phyloP scores from a whole-genome alignment of 2,113 vertebrate species.

The Paradoxurus hermaphroditus region DNA sequence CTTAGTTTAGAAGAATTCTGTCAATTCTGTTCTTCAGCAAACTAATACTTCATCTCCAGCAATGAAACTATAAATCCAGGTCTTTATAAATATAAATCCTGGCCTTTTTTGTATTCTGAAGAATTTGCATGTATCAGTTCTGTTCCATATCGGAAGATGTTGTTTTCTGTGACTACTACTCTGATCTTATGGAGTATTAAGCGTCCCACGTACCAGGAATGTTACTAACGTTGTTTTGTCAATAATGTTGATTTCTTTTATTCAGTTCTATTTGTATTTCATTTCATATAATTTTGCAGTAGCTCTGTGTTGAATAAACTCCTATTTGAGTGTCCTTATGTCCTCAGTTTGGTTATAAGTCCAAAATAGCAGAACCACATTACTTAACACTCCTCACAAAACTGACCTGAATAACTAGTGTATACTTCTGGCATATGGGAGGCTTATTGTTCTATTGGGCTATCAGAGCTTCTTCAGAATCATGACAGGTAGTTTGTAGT shows the following conservation, averaged over 20 bases:
- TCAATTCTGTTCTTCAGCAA: neutral
- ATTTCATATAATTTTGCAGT: neutral
- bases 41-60: neutral
- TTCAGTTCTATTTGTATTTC: neutral
- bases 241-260: slow-evolving; percentile 12
- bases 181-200: neutral
- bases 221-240: neutral
- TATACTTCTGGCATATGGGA: neutral
- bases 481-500: slow-evolving; percentile 5
- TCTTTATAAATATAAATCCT: neutral
- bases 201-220: neutral
- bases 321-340: neutral
- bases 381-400: neutral
- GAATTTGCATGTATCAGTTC: neutral
- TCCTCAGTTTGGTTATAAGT: neutral
- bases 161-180: neutral
- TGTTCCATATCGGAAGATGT: neutral
- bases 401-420: neutral
- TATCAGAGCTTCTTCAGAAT: neutral
- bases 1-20: neutral
- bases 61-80: neutral
- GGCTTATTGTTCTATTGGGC: neutral
- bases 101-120: neutral
- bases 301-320: neutral
- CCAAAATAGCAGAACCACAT: neutral